A percentile compares a stretch with the other conserved stretches of the same genome.
Evolutionary conservation across 2,113 vertebrate genomes (phyloP).

Genomic region (Crocuta crocuta): DNA sequence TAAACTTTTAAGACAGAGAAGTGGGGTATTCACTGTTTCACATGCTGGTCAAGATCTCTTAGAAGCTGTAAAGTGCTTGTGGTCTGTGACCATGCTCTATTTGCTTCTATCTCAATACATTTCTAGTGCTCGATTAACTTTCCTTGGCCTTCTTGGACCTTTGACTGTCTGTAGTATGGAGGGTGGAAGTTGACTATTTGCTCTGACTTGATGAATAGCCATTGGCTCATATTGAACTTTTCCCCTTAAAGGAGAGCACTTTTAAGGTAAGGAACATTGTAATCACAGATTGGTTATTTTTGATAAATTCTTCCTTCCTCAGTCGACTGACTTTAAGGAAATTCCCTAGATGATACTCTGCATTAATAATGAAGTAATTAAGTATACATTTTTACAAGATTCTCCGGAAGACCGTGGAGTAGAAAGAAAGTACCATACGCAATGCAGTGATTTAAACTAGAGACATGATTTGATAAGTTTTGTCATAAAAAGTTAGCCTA

Average conservation of each 20-base stretch:
- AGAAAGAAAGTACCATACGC: neutral
- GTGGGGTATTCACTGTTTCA: neutral
- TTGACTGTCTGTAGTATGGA: neutral
- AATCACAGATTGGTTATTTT: neutral
- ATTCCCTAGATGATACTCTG: neutral
- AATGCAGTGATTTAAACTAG: slow-evolving; percentile 15
- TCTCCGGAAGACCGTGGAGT: neutral
- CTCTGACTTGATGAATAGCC: neutral
- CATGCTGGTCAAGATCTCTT: neutral
- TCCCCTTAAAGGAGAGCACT: neutral
- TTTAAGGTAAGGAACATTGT: neutral
- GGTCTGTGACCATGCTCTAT: neutral
- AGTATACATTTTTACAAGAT: neutral
- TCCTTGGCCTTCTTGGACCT: neutral
- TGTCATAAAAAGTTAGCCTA: slow-evolving; percentile 7
- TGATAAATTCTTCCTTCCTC: neutral
- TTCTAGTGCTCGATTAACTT: neutral
- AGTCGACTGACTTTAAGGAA: neutral
- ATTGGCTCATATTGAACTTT: slow-evolving; percentile 44
- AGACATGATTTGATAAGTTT: slow-evolving; percentile 1
- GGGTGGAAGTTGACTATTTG: neutral
- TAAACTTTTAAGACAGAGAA: neutral
- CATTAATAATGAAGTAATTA: neutral
- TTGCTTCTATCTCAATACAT: neutral
- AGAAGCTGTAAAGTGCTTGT: neutral